Evolutionary conservation across 2,888 invertebrate species (phyloP).

Genomic region (Dusona sp.): DNA sequence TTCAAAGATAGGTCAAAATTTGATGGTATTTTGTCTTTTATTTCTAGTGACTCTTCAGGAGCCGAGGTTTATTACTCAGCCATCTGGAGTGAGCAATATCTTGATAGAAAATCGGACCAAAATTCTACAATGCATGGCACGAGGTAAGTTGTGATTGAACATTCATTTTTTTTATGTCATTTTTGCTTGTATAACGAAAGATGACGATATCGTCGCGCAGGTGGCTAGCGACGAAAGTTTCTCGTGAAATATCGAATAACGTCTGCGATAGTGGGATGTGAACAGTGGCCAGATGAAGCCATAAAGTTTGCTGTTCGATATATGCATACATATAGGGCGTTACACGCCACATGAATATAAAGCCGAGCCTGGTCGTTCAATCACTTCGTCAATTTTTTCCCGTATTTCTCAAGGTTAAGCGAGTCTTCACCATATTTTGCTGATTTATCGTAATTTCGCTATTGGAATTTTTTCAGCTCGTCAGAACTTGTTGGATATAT

Average conservation of each 20-base stretch:
- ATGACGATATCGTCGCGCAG: slow-evolving; percentile 41
- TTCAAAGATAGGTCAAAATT: neutral
- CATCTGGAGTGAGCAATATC: slow-evolving; percentile 93
- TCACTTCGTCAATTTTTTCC: neutral
- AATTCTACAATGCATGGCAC: slow-evolving; percentile 96
- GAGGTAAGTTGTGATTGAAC: slow-evolving; percentile 86
- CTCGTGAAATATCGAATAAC: slow-evolving; percentile 78
- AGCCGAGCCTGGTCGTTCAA: neutral
- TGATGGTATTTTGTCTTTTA: neutral
- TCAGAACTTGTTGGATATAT: neutral
- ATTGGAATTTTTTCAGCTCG: neutral
- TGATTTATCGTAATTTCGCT: neutral
- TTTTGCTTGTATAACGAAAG: slow-evolving; percentile 29
- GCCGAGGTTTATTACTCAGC: slow-evolving; percentile 94
- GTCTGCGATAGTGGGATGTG: slow-evolving; percentile 71
- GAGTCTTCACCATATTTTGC: neutral
- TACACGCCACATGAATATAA: slow-evolving; percentile 6
- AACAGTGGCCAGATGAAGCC: slow-evolving; percentile 80
- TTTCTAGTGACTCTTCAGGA: slow-evolving; percentile 89
- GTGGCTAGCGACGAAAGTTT: slow-evolving; percentile 66
- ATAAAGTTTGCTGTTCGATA: slow-evolving; percentile 59
- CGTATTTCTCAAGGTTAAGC: neutral
- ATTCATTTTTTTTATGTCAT: slow-evolving; percentile 8
- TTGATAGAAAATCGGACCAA: slow-evolving; percentile 95
- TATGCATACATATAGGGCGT: slow-evolving; percentile 13